Evolutionary conservation across 2,888 invertebrate species (phyloP), one percentile per base, ranked within the genome.

Genomic region (Ditylenchus weischeri): DNA sequence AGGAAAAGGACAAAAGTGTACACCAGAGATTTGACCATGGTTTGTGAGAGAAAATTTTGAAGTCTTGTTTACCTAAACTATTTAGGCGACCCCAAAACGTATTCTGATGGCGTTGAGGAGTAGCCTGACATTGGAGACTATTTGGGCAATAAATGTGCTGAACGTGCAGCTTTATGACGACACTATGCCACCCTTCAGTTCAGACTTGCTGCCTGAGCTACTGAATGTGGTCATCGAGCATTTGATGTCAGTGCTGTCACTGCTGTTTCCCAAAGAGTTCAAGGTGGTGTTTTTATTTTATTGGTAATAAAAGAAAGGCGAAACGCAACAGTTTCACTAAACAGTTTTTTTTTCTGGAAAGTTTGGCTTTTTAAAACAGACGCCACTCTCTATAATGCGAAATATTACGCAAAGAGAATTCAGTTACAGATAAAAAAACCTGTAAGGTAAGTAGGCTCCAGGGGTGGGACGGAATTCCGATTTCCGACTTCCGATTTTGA

Each of bases 91-190:
- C 85, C 92, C 95, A 59, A 95, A 96, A 93, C 89, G 94, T 76
- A 89, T 99, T 78, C 91, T 95, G 88, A 95, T 99, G 96, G 90
- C 94, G 77, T 88, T 99, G 82, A 90, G 94, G 81, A 95, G 93
- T 11, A 96, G 95, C 57, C 88, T 95, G 71, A 87, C 95, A 68
- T 91, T 93, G 23, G 98, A 99, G 86, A 92, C 93, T 75, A 57
- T 68, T 18, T 99, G 95, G 91, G 96, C 98, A 64, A 87, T 99
- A 76, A 98, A 99, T 85, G 90, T 93, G 69, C 88, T 99, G 66
- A 94, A 93, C 85, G 91, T 96, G 78, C 88, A 98, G 66, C 88
- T 98, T 65, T 94, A 91, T 84, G 98, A 99, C 84, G 98, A 98
- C 86, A 88, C 90, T 79, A 72, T 74, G 47, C 73, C 75, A 19